A percentile compares a stretch with the other conserved stretches of the same genome.
phyloP scores from a whole-genome alignment of 2,113 vertebrate genomes.

The Girardinichthys multiradiatus region DNA sequence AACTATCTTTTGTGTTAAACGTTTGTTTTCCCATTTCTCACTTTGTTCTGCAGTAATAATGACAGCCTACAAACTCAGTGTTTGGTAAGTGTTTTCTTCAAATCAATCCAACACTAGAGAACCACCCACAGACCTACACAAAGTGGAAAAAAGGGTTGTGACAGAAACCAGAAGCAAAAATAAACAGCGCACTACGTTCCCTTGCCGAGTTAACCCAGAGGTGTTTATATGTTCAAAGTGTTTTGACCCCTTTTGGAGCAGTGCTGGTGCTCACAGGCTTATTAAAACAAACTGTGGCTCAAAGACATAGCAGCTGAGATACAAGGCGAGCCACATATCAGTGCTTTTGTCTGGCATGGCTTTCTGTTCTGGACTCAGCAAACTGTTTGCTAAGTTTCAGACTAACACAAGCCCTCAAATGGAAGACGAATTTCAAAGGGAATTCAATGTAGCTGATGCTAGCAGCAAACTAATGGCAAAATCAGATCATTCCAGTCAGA shows the following conservation, averaged over 20 bases:
- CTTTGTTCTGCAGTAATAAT: neutral
- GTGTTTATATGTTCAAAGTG: slow-evolving; percentile 2
- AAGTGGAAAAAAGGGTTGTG: neutral
- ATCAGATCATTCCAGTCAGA: slow-evolving; percentile 39
- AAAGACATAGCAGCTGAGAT: slow-evolving; percentile 15
- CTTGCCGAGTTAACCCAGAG: slow-evolving; percentile 10
- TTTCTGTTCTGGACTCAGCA: slow-evolving; percentile 38
- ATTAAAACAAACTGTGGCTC: slow-evolving; percentile 25
- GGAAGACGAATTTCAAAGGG: slow-evolving; percentile 45
- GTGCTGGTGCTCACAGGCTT: slow-evolving; percentile 9
- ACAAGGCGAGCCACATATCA: slow-evolving; percentile 21
- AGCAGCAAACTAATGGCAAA: slow-evolving; percentile 42
- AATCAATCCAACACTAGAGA: neutral
- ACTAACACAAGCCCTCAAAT: slow-evolving; percentile 18
- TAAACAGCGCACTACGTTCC: neutral
- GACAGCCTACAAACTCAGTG: neutral
- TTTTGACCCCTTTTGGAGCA: slow-evolving; percentile 5
- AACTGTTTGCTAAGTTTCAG: slow-evolving; percentile 40
- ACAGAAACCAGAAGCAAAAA: neutral
- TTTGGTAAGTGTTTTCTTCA: slow-evolving; percentile 7
- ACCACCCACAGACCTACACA: neutral
- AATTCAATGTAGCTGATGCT: slow-evolving; percentile 26
- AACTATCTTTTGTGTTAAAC: neutral
- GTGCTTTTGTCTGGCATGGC: slow-evolving; percentile 32
- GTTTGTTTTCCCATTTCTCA: neutral